phyloP scores from a whole-genome alignment of 2,113 vertebrate genomes.

The Agapornis roseicollis region DNA sequence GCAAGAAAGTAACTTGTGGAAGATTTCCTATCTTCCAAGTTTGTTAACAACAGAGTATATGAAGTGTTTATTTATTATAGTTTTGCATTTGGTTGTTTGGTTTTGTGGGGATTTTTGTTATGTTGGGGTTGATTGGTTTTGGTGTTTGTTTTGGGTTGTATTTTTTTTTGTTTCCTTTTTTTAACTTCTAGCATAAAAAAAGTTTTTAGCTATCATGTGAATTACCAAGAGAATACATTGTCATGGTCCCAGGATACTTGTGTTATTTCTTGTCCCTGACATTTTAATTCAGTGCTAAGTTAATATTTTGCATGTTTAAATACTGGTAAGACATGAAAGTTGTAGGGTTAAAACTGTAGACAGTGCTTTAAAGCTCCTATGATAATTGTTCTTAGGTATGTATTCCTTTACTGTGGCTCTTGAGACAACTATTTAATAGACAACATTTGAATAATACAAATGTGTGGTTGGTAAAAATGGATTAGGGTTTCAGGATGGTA shows the following conservation, averaged over 20 bases:
- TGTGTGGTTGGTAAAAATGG: constrained; percentile 74
- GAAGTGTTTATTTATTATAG: background rate
- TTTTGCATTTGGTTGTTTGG: background rate
- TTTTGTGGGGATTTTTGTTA: background rate
- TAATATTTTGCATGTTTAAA: constrained; percentile 51
- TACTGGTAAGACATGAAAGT: constrained; percentile 59
- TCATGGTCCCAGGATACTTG: constrained; percentile 21
- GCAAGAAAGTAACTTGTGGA: background rate
- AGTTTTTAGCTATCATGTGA: constrained; percentile 1
- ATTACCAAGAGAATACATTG: background rate
- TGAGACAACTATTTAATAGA: constrained; percentile 70
- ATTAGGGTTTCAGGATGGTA: constrained; percentile 77
- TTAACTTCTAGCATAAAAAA: background rate
- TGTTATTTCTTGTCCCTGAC: constrained; percentile 43
- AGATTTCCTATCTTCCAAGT: background rate
- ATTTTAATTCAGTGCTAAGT: constrained; percentile 59
- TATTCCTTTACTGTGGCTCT: constrained; percentile 52
- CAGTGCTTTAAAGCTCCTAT: constrained; percentile 59
- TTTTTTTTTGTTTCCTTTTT: background rate
- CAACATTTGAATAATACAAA: constrained; percentile 74
- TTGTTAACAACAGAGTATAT: background rate
- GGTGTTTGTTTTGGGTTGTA: too few relatives aligned
- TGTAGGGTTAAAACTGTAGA: constrained; percentile 54
- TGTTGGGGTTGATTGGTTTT: background rate
- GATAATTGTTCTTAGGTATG: constrained; percentile 58